These are phyloP conservation scores for Schrankia costaestrigalis DNA, from an alignment of 2,888 invertebrate genomes.

Conservation along the genomic window DNA sequence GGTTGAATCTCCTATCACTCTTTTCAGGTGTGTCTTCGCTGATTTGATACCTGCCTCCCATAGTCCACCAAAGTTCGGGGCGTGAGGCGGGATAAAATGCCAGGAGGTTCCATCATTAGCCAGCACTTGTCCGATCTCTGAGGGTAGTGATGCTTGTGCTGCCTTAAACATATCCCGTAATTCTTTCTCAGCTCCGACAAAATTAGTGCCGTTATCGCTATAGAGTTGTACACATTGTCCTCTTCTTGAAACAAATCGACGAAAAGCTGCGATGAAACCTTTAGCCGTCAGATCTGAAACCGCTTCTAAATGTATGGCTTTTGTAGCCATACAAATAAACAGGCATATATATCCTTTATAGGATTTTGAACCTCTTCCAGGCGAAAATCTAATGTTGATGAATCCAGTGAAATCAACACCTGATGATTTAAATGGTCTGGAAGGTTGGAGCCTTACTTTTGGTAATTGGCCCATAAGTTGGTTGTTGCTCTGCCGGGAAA, in stretches of 20 bases:
- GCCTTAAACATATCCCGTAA: background rate
- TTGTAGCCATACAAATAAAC: constrained; percentile 24
- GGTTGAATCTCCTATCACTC: constrained; percentile 1
- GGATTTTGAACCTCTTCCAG: constrained; percentile 11
- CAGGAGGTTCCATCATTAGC: constrained; percentile 2
- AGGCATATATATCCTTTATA: constrained; percentile 18
- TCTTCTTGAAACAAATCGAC: constrained; percentile 15
- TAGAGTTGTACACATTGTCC: constrained; percentile 14
- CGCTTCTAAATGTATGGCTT: constrained; percentile 33
- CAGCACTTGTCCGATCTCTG: background rate
- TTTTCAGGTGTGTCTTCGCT: constrained; percentile 1
- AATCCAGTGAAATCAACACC: constrained; percentile 1
- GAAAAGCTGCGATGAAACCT: constrained; percentile 22
- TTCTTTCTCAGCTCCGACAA: constrained; percentile 2
- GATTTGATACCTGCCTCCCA: constrained; percentile 10
- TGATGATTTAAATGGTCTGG: background rate
- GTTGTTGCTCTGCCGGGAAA: background rate
- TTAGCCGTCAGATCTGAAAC: constrained; percentile 30
- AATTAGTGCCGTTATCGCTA: constrained; percentile 21
- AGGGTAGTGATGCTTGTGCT: background rate
- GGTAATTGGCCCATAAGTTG: constrained; percentile 1
- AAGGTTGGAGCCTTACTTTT: background rate
- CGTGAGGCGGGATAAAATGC: constrained; percentile 7
- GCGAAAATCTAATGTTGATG: background rate
- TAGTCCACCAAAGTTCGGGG: constrained; percentile 7